phyloP scores from a whole-genome alignment of 2,888 invertebrate genomes.

The Lithophane leautieri region DNA sequence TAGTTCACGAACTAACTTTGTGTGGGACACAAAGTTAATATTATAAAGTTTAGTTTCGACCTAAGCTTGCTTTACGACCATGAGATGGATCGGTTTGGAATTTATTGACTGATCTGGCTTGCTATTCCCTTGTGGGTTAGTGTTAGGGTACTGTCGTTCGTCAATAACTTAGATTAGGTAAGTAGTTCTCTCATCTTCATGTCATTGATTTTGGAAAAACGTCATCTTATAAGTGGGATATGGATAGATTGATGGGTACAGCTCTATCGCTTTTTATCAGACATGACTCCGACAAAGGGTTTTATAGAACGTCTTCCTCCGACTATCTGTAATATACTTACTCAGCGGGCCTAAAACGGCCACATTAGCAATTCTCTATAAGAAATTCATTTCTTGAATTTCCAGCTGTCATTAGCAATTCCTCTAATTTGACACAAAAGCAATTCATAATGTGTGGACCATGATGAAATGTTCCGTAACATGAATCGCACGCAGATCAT shows the following conservation, averaged over 20 bases:
- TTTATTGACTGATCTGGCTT: slow-evolving; percentile 21
- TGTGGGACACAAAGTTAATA: slow-evolving; percentile 8
- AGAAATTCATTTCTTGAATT: too few relatives aligned
- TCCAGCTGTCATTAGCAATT: too few relatives aligned
- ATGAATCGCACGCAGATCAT: too few relatives aligned
- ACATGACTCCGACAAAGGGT: background rate
- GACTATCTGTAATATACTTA: too few relatives aligned
- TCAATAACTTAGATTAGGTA: slow-evolving; percentile 2
- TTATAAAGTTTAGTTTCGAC: slow-evolving; percentile 5
- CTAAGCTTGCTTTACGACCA: slow-evolving; percentile 5
- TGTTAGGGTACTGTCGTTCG: background rate
- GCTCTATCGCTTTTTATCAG: background rate
- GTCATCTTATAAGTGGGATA: background rate
- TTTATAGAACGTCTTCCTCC: background rate
- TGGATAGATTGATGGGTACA: background rate
- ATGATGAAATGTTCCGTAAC: too few relatives aligned
- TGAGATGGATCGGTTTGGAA: slow-evolving; percentile 16
- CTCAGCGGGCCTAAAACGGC: too few relatives aligned
- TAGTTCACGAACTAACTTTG: slow-evolving; percentile 1
- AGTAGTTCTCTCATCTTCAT: background rate
- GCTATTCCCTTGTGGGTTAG: background rate
- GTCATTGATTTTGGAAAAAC: background rate
- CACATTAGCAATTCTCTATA: too few relatives aligned
- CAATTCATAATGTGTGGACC: too few relatives aligned
- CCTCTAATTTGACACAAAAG: too few relatives aligned